Conservation (phyloP, 2,797 vertebrate genomes). For the Clarias platycephalus region DNA sequence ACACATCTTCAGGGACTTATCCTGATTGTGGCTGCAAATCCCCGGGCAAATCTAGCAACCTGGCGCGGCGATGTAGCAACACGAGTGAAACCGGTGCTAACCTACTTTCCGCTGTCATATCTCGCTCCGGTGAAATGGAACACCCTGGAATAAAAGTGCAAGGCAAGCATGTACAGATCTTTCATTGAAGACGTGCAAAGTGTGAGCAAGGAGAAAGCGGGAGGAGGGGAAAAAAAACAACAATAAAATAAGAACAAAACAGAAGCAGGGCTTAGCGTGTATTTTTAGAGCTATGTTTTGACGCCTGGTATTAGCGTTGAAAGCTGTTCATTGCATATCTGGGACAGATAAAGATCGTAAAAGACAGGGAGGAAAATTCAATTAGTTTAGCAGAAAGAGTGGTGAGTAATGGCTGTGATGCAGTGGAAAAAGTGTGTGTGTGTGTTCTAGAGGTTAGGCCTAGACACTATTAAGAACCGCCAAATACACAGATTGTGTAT, state of each 20-base stretch:
- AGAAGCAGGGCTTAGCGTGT: background rate
- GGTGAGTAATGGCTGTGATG: conserved; percentile 14
- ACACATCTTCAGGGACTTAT: conserved; percentile 45
- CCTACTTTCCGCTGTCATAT: conserved; percentile 47
- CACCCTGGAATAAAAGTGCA: conserved; percentile 48
- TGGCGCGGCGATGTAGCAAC: conserved; percentile 36
- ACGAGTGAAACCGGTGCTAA: conserved; percentile 36
- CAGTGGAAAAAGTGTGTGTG: conserved; percentile 13
- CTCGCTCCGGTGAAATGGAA: conserved; percentile 34
- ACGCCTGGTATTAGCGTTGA: conserved; percentile 1
- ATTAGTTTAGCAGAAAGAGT: conserved; percentile 19
- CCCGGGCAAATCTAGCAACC: conserved; percentile 39
- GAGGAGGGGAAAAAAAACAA: too few species aligned
- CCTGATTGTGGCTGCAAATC: conserved; percentile 42
- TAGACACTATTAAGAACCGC: background rate
- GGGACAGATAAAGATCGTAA: conserved; percentile 26
- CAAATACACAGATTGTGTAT: conserved; percentile 7
- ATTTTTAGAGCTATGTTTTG: conserved; percentile 22
- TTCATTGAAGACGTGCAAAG: background rate
- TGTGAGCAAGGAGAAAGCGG: too few species aligned
- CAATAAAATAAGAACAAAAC: background rate
- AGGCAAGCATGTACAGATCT: conserved; percentile 35
- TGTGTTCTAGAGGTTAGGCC: background rate
- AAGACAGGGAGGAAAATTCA: conserved; percentile 25
- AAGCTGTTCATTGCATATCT: conserved; percentile 9